phyloP scores from a whole-genome alignment of 2,888 invertebrate genomes.

The Serripes groenlandicus region DNA sequence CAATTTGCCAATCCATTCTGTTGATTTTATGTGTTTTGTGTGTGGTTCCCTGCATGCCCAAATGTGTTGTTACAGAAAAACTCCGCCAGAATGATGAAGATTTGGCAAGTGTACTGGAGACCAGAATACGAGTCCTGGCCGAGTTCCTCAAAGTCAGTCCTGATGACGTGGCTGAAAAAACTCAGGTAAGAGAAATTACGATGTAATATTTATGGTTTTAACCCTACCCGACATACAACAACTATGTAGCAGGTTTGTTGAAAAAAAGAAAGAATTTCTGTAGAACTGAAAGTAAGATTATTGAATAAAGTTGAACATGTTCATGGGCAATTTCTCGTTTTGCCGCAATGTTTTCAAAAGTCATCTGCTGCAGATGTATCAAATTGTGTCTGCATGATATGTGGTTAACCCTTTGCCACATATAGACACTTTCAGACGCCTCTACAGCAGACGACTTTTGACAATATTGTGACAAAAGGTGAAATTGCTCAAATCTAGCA shows the following conservation, averaged over 20 bases:
- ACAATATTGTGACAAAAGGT: no score
- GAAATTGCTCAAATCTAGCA: no score
- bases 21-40: not conserved
- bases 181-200: slow-evolving; percentile 62
- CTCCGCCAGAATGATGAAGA: slow-evolving; percentile 91
- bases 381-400: no score
- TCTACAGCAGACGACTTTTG: no score
- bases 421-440: no score
- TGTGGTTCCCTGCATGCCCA: slow-evolving; percentile 53
- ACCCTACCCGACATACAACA: no score
- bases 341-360: not conserved
- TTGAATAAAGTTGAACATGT: not conserved
- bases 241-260: no score
- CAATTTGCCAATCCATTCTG: no score
- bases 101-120: slow-evolving; percentile 90
- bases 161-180: slow-evolving; percentile 45
- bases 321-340: not conserved
- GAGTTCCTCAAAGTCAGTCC: slow-evolving; percentile 92
- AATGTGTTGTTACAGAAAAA: slow-evolving; percentile 88
- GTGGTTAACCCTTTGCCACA: no score
- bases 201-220: no score
- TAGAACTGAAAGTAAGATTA: not conserved
- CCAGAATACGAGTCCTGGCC: slow-evolving; percentile 92
- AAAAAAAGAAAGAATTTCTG: no score
- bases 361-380: not conserved